These are phyloP conservation scores for Azemiops feae DNA, from an alignment of 2,113 vertebrate genomes.

Conservation along the genomic window DNA sequence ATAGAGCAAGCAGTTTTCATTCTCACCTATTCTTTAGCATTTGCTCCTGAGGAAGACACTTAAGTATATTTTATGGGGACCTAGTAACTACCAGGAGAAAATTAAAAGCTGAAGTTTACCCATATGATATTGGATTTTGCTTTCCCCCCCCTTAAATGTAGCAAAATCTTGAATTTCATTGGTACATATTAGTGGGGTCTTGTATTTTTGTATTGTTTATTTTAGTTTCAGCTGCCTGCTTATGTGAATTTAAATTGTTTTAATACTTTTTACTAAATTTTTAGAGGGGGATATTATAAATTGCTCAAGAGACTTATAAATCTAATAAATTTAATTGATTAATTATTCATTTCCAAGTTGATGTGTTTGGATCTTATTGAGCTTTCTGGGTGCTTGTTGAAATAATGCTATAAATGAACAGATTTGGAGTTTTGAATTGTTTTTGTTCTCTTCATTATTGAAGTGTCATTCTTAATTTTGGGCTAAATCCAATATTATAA, in stretches of 20 bases:
- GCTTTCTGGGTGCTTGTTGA: neutral
- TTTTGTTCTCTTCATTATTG: neutral
- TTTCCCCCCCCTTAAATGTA: neutral
- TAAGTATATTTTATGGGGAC: neutral
- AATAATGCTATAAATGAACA: neutral
- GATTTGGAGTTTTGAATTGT: neutral
- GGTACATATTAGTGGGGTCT: neutral
- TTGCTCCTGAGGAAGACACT: neutral
- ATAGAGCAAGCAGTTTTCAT: neutral
- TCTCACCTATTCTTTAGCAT: neutral
- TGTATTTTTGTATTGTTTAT: neutral
- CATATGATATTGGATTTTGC: neutral
- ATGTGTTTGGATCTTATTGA: neutral
- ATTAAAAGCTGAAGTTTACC: neutral
- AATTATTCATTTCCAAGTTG: neutral
- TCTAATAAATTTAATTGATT: neutral
- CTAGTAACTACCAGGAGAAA: neutral
- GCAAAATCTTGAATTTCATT: neutral
- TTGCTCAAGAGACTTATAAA: neutral
- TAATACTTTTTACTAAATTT: neutral
- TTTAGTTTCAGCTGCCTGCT: neutral
- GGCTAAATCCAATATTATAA: neutral
- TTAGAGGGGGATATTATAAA: neutral
- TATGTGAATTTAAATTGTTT: neutral
- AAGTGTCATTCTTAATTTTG: constrained; percentile 9